Conservation (phyloP, 92 coral and sea anemone genomes). For the Porites lobata region DNA sequence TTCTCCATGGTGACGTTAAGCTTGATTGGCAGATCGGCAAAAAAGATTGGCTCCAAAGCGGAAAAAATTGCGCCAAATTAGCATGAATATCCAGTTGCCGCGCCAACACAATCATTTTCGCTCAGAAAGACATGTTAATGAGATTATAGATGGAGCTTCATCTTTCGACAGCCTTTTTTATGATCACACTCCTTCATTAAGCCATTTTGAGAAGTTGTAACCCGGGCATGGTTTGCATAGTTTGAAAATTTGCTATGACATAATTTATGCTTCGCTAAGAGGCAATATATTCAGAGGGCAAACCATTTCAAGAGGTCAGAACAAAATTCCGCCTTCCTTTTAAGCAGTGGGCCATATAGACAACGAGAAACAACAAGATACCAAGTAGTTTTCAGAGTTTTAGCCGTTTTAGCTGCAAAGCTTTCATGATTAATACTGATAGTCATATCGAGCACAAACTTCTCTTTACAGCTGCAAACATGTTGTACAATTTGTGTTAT, state of each 20-base stretch:
- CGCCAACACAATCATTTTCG: background rate
- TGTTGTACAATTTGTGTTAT: background rate
- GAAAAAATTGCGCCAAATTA: constrained; percentile 53
- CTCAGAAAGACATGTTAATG: background rate
- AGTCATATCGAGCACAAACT: too few species aligned
- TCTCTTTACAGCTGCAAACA: too few species aligned
- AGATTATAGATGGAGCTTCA: background rate
- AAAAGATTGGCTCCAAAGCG: constrained; percentile 20
- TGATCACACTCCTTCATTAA: constrained; percentile 11
- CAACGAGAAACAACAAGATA: background rate
- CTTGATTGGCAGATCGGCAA: constrained; percentile 51
- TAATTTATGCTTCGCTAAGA: background rate
- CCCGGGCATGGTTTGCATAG: background rate
- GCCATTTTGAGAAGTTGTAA: background rate
- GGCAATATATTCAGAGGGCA: background rate
- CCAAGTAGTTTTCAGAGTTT: background rate
- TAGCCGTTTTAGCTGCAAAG: too few species aligned
- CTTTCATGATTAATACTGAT: too few species aligned
- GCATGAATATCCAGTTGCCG: constrained; percentile 14
- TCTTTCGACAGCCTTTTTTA: background rate
- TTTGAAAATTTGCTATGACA: background rate
- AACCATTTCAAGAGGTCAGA: constrained; percentile 6
- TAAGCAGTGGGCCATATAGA: constrained; percentile 24
- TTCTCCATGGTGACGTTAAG: constrained; percentile 41
- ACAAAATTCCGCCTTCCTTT: constrained; percentile 47